Evolutionary conservation across 2,888 invertebrate species (phyloP).

Genomic region (Diabrotica balteata): DNA sequence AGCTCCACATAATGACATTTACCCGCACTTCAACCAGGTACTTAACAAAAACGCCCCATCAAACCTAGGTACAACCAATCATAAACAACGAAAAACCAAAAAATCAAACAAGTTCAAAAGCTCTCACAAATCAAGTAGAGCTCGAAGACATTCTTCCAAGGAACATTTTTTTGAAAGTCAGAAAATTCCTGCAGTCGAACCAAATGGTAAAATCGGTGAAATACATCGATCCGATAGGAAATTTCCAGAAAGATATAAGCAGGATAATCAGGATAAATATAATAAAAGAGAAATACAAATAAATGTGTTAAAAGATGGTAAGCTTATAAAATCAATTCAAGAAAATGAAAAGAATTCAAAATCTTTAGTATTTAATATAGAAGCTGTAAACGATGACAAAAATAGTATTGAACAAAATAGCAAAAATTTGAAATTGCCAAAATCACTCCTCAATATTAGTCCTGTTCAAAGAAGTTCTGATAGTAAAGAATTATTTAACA

Average conservation of each 20-base stretch:
- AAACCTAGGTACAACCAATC: constrained; percentile 1
- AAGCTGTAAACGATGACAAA: constrained; percentile 9
- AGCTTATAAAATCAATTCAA: constrained; percentile 42
- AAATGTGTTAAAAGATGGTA: constrained; percentile 43
- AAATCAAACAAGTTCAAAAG: background rate
- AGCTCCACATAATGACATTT: constrained; percentile 42
- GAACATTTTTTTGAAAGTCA: constrained; percentile 21
- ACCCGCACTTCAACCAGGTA: constrained; percentile 38
- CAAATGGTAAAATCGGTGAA: constrained; percentile 36
- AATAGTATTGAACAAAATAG: background rate
- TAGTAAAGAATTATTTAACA: constrained; percentile 10
- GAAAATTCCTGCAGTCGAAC: constrained; percentile 30
- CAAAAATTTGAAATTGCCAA: background rate
- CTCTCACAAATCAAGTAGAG: constrained; percentile 34
- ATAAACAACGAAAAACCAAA: constrained; percentile 7
- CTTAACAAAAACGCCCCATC: constrained; percentile 25
- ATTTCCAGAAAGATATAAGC: constrained; percentile 33
- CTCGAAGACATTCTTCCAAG: constrained; percentile 35
- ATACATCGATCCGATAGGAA: constrained; percentile 35
- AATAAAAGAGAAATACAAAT: constrained; percentile 37
- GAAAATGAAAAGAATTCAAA: constrained; percentile 40
- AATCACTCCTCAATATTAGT: background rate
- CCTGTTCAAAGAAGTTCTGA: constrained; percentile 11
- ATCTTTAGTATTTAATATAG: constrained; percentile 43
- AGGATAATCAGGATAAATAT: constrained; percentile 12